These are phyloP conservation scores for Phanerotoma sp. DNA, from an alignment of 2,888 invertebrate species.

Conservation along the genomic window DNA sequence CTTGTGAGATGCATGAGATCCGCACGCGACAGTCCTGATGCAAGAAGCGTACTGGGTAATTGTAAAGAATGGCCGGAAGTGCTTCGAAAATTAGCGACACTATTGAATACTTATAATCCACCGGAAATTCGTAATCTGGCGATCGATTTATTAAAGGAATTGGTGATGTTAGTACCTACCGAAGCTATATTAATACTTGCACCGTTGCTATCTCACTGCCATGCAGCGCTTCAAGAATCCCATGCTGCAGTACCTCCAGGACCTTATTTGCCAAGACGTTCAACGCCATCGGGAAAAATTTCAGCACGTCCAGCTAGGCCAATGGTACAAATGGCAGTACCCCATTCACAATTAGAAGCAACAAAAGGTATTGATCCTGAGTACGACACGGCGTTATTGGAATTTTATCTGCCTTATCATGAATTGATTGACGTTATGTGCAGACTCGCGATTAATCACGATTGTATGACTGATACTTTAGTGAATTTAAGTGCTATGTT, in stretches of 20 bases:
- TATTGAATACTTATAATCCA: conserved; percentile 87
- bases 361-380: conserved; percentile 74
- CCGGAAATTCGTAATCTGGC: conserved; percentile 79
- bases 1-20: conserved; percentile 71
- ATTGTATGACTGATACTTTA: conserved; percentile 81
- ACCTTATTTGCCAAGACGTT: conserved; percentile 75
- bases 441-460: conserved; percentile 85
- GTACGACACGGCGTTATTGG: conserved; percentile 73
- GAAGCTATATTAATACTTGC: conserved; percentile 82
- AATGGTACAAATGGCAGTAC: conserved; percentile 84
- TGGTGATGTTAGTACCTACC: conserved; percentile 75
- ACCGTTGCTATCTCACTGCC: conserved; percentile 83
- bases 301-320: conserved; percentile 74
- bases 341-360: conserved; percentile 72
- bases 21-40: conserved; percentile 68
- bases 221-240: conserved; percentile 75
- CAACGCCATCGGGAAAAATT: conserved; percentile 64
- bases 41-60: conserved; percentile 66
- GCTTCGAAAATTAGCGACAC: conserved; percentile 79
- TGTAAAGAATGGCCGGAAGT: conserved; percentile 89
- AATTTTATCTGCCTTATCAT: conserved; percentile 86
- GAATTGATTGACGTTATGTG: conserved; percentile 84
- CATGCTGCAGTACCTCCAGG: conserved; percentile 72
- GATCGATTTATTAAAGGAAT: conserved; percentile 76
- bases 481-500: conserved; percentile 86